phyloP scores from a whole-genome alignment of 2,888 invertebrate species.

The Catocala fraxini region DNA sequence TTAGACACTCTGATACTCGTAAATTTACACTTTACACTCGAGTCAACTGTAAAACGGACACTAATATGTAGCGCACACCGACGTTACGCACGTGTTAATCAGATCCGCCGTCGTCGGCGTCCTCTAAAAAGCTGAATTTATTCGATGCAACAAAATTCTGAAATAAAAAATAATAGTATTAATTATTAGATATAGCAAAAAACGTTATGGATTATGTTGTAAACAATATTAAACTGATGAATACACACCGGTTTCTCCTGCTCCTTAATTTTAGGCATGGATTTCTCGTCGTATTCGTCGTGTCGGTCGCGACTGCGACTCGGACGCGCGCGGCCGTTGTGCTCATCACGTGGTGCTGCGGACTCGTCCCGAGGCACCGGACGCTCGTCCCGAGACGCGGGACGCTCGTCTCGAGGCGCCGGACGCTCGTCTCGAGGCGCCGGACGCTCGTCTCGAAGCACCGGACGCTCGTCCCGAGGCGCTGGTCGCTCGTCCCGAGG shows the following conservation, averaged over 20 bases:
- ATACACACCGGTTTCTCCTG: slow-evolving; percentile 90
- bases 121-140: slow-evolving; percentile 92
- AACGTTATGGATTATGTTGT: neutral
- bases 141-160: slow-evolving; percentile 93
- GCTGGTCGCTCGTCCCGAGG: neutral
- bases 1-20: slow-evolving; percentile 76
- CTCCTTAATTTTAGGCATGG: slow-evolving; percentile 92
- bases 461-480: neutral
- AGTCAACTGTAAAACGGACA: slow-evolving; percentile 73
- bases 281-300: slow-evolving; percentile 65
- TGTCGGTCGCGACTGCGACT: slow-evolving; percentile 72
- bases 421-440: neutral
- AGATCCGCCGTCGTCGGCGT: slow-evolving; percentile 88
- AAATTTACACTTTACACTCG: slow-evolving; percentile 85
- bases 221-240: neutral
- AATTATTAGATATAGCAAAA: neutral
- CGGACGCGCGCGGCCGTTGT: slow-evolving; percentile 67
- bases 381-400: neutral
- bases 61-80: slow-evolving; percentile 64
- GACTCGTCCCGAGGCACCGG: neutral
- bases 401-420: neutral
- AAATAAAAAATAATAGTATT: slow-evolving; percentile 49
- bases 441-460: neutral
- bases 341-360: slow-evolving; percentile 8
- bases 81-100: slow-evolving; percentile 67